Conservation (phyloP, 1,140 invertebrate genomes). For the Cydia splendana region DNA sequence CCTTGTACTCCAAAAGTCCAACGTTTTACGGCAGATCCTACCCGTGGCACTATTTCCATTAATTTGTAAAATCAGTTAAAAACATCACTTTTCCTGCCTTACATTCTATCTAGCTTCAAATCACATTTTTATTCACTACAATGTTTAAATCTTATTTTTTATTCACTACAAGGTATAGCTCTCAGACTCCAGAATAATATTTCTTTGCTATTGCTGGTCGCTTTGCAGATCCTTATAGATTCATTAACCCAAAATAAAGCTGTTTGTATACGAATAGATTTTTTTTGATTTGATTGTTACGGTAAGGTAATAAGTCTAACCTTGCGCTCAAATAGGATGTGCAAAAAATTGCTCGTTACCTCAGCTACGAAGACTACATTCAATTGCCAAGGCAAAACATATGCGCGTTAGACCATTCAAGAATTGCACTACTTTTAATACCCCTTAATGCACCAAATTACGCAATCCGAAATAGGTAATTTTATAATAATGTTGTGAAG, state of each 20-base stretch:
- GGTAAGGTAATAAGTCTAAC: not conserved
- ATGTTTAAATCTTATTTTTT: too few relatives aligned
- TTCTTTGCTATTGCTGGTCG: too few relatives aligned
- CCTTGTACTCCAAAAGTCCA: too few relatives aligned
- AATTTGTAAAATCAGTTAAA: too few relatives aligned
- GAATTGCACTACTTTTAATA: not conserved
- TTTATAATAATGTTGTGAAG: slow-evolving; percentile 12
- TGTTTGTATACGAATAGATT: not conserved
- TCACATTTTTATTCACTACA: too few relatives aligned
- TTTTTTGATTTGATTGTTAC: not conserved
- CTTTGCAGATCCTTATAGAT: not conserved
- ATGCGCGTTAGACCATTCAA: not conserved
- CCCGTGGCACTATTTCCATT: too few relatives aligned
- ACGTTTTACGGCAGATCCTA: too few relatives aligned
- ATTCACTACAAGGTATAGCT: too few relatives aligned
- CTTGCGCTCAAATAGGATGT: slow-evolving; percentile 8
- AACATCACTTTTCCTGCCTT: too few relatives aligned
- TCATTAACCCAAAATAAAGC: not conserved
- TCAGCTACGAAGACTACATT: not conserved
- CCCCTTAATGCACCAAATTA: slow-evolving; percentile 2
- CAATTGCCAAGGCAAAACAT: too few relatives aligned
- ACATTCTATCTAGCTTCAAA: too few relatives aligned
- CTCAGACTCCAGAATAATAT: too few relatives aligned
- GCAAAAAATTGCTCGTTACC: slow-evolving; percentile 21
- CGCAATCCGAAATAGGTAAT: not conserved